A percentile compares a stretch with the other conserved stretches of the same genome.
phyloP scores from a whole-genome alignment of 2,888 invertebrate genomes.

The Ptychoptera albimana region DNA sequence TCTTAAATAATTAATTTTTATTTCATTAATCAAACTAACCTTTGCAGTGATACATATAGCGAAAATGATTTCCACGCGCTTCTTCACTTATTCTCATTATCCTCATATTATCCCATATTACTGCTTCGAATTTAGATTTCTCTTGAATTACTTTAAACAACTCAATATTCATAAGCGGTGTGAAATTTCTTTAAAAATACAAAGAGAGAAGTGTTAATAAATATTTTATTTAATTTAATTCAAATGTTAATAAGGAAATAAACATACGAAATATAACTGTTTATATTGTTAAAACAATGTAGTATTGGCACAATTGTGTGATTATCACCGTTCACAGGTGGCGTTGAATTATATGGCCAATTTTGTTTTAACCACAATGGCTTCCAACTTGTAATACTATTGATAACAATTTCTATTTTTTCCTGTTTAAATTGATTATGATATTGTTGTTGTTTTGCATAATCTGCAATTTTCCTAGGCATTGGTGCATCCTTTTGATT shows the following conservation, averaged over 20 bases:
- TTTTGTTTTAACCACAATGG: slow-evolving; percentile 48
- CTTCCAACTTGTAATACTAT: slow-evolving; percentile 45
- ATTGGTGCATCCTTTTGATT: slow-evolving; percentile 18
- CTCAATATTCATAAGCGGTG: slow-evolving; percentile 25
- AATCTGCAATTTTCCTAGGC: slow-evolving; percentile 10
- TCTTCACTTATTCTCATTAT: neutral
- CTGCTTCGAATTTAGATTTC: slow-evolving; percentile 3
- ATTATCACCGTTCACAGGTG: slow-evolving; percentile 36
- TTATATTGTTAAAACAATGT: slow-evolving; percentile 36
- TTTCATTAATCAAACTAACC: neutral
- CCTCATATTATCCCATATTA: neutral
- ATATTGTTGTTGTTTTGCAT: slow-evolving; percentile 1
- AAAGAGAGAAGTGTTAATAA: neutral
- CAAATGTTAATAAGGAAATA: neutral
- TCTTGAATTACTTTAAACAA: slow-evolving; percentile 14
- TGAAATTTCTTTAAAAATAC: slow-evolving; percentile 9
- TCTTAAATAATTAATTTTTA: neutral
- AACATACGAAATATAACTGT: slow-evolving; percentile 42
- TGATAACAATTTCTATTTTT: slow-evolving; percentile 31
- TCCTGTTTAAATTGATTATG: slow-evolving; percentile 12
- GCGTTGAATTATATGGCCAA: slow-evolving; percentile 28
- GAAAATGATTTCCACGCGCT: neutral
- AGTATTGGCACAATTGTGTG: slow-evolving; percentile 36
- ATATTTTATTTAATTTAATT: neutral
- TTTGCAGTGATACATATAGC: slow-evolving; percentile 7